These are phyloP conservation scores for Leptodactylus fuscus DNA, from an alignment of 2,113 vertebrate genomes.

Conservation along the genomic window DNA sequence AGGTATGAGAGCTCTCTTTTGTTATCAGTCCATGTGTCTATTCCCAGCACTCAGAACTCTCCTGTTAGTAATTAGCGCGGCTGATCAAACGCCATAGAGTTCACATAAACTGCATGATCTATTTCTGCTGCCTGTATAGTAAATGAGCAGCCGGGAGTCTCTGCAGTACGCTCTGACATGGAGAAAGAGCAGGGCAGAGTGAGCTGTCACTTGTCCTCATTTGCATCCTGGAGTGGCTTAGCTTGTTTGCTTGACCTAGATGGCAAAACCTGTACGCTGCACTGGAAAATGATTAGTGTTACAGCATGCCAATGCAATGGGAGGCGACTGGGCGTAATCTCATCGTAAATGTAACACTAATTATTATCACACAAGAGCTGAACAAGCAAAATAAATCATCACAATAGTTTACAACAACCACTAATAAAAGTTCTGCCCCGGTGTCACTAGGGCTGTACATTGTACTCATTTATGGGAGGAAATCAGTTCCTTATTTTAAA, in stretches of 20 bases:
- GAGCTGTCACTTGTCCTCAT: conserved; percentile 38
- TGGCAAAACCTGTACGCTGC: conserved; percentile 9
- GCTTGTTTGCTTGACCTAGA: conserved; percentile 52
- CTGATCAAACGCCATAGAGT: background rate
- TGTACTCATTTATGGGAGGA: background rate
- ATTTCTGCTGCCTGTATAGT: background rate
- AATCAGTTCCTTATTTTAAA: background rate
- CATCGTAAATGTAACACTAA: conserved; percentile 48
- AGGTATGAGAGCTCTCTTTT: too few species aligned
- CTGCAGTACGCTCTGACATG: background rate
- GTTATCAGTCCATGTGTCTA: background rate
- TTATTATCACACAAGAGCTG: conserved; percentile 38
- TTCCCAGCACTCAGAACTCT: background rate
- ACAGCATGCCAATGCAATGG: background rate
- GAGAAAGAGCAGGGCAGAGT: conserved; percentile 3
- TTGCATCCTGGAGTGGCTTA: conserved; percentile 33
- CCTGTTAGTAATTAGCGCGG: background rate
- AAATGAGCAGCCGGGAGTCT: background rate
- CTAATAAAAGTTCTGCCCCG: background rate
- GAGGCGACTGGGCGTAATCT: conserved; percentile 35
- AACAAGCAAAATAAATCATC: conserved; percentile 38
- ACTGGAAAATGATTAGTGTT: conserved; percentile 1
- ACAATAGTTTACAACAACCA: conserved; percentile 2
- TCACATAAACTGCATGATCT: background rate
- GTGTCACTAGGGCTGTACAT: background rate